A percentile compares a stretch with the other conserved stretches of the same genome.
Conservation (phyloP, 2,888 invertebrate genomes). For the Galerucella calmariensis region DNA sequence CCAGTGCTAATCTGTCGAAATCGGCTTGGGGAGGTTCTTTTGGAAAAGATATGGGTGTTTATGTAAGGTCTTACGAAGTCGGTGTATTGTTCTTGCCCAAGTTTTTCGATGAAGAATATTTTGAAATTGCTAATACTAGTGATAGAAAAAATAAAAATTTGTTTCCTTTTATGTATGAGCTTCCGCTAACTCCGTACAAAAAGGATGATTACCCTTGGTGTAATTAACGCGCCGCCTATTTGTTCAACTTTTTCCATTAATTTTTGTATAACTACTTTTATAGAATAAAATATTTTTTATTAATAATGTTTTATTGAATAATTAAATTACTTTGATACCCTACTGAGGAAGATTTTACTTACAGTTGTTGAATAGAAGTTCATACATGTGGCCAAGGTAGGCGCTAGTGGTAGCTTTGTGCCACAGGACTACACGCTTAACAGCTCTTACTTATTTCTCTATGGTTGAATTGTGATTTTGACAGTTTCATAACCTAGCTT, state of each 20-base stretch:
- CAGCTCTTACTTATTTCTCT: no score
- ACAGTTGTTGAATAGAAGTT: no score
- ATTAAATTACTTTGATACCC: neutral
- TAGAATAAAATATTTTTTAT: conserved; percentile 1
- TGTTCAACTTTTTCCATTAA: conserved; percentile 10
- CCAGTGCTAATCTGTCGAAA: conserved; percentile 96
- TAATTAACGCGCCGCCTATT: conserved; percentile 47
- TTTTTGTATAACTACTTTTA: conserved; percentile 6
- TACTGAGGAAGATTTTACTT: no score
- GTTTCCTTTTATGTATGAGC: conserved; percentile 83
- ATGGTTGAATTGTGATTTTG: no score
- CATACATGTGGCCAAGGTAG: no score
- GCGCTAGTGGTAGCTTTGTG: no score
- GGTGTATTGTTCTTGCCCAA: conserved; percentile 90
- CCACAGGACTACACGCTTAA: no score
- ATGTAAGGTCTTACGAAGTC: conserved; percentile 89
- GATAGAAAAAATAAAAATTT: conserved; percentile 55
- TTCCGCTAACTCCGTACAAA: conserved; percentile 80
- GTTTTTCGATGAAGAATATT: conserved; percentile 76
- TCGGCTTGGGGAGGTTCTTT: conserved; percentile 93
- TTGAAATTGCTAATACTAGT: conserved; percentile 55
- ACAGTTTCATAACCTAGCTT: neutral
- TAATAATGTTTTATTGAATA: neutral
- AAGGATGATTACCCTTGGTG: conserved; percentile 75
- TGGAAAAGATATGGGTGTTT: conserved; percentile 60